Base-by-base conservation (phyloP, 2,797 vertebrate genomes). In the Typhlichthys eigenmanni region DNA sequence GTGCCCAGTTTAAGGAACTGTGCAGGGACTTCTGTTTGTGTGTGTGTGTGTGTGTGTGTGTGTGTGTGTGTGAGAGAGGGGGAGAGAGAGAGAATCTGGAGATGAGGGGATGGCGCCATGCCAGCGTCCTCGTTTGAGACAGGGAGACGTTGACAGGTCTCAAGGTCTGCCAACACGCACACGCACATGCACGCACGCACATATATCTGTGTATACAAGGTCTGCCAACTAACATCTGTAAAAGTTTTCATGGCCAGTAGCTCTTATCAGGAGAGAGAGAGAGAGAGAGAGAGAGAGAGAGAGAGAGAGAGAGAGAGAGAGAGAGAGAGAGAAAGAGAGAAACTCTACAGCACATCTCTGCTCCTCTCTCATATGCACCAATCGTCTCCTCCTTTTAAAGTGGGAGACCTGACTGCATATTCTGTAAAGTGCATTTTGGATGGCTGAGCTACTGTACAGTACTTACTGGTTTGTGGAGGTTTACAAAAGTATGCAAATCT, bases 181-280 rank as follows among this genome's bases (percentile, higher is more conserved):
- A 19, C 55, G 45, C 59, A 16, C 10, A 52, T 24, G n/a, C 19
- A 53, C 60, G 53, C 29, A 43, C 62, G 49, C 48, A 13, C 52
- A 38, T 14, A 13, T 52, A 71, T 46, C 55, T 62, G 74, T 53
- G 63, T 67, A 79, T 70, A 79, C 84, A 85, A 82, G 75, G 82
- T 83, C 85, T 89, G 86, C 87, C 87, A 90, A 85, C 79, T 82
- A 81, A 87, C 88, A 88, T 90, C 87, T 89, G 86, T 89, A 88
- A 86, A 87, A 88, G 75, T 87, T 88, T 87, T 87, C 84, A 88
- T 87, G 85, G 78, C 86, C 86, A 83, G 78, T 71, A 85, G 87
- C 86, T 82, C 79, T 87, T 88, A 85, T 83, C 70, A 63, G 53
- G 62, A 64, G 52, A 56, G 56, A 53, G 51, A 47, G 38, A n/a